A percentile compares a stretch with the other conserved stretches of the same genome.
Conservation (phyloP, 2,797 vertebrate species). For the Falco berigora region DNA sequence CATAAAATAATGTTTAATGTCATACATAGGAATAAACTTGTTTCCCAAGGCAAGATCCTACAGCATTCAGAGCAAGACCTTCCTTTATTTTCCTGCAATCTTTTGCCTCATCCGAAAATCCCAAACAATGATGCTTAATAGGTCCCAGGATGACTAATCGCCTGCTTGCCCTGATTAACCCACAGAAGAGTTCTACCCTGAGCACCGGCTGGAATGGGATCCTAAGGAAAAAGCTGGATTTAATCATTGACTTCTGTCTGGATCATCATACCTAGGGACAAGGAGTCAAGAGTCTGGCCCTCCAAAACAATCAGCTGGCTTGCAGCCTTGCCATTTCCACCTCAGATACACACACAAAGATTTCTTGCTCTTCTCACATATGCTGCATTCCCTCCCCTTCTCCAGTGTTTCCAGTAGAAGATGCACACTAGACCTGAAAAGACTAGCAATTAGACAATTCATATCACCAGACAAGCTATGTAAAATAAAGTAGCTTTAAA, state of each 20-base stretch:
- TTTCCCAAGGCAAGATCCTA: background rate
- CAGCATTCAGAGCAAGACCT: background rate
- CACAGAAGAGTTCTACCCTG: background rate
- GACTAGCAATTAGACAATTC: background rate
- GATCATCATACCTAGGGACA: too few species aligned
- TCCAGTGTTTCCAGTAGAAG: background rate
- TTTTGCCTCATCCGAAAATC: background rate
- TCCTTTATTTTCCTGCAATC: background rate
- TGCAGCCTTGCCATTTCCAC: background rate
- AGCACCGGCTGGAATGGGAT: too few species aligned
- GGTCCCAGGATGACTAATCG: background rate
- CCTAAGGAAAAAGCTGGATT: background rate
- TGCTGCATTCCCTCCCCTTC: background rate
- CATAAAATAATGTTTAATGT: background rate
- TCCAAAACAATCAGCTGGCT: background rate
- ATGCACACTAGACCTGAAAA: background rate
- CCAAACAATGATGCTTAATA: rapidly evolving
- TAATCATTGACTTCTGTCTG: background rate
- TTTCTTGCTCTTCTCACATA: background rate
- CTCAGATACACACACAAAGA: background rate
- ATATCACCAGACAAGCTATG: background rate
- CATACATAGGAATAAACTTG: background rate
- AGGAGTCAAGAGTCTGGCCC: background rate
- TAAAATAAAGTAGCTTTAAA: background rate
- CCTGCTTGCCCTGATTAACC: background rate